Conservation (phyloP, 1,140 invertebrate species). For the Centruroides vittatus region DNA sequence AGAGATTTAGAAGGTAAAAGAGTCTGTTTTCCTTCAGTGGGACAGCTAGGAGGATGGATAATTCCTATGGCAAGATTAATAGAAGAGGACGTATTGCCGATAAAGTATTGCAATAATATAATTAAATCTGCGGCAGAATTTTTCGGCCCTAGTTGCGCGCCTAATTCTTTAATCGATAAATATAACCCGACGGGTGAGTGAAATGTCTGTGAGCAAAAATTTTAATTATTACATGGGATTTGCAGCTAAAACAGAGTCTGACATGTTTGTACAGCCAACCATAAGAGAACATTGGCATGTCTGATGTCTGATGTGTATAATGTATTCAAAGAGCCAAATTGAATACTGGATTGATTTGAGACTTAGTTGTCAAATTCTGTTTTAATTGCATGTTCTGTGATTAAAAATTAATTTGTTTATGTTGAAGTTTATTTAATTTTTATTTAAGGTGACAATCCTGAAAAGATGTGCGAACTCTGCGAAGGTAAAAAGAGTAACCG, state of each 20-base stretch:
- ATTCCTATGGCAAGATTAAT: constrained; percentile 53
- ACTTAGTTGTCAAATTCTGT: no score
- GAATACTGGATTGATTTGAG: no score
- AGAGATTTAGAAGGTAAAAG: constrained; percentile 53
- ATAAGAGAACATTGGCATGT: no score
- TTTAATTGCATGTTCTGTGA: no score
- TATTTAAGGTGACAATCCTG: constrained; percentile 52
- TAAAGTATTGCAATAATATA: constrained; percentile 75
- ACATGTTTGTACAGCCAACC: no score
- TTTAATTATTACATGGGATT: no score
- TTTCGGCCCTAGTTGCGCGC: constrained; percentile 82
- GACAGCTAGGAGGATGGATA: constrained; percentile 81
- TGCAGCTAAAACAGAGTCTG: no score
- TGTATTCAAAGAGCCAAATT: no score
- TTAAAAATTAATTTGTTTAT: neutral
- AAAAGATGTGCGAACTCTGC: constrained; percentile 70
- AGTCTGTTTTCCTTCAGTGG: constrained; percentile 82
- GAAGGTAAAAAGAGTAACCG: constrained; percentile 51
- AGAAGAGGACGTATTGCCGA: constrained; percentile 16
- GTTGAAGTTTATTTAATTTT: neutral
- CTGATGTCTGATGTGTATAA: no score
- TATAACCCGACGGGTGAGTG: constrained; percentile 78
- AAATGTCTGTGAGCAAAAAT: neutral
- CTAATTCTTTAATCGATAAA: constrained; percentile 76
- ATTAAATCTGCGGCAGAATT: constrained; percentile 80